Evolutionary conservation across 2,888 invertebrate species (phyloP).

Genomic region (Xestia c-nigrum): DNA sequence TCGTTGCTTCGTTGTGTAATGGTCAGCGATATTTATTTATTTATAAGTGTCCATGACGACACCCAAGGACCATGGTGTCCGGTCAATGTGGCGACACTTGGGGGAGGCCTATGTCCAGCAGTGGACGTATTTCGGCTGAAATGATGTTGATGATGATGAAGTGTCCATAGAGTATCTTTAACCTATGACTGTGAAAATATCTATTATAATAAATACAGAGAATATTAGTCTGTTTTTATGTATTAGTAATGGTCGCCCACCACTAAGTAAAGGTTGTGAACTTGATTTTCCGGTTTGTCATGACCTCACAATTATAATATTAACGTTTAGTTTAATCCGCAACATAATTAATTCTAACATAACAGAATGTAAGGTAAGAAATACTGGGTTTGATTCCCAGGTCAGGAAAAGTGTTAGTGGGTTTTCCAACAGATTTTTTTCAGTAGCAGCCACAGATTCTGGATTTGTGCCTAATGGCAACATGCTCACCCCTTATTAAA

Average conservation of each 20-base stretch:
- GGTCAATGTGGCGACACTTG: too few species aligned
- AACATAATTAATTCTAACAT: not conserved
- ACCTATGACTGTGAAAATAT: conserved; percentile 27
- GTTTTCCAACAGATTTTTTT: not conserved
- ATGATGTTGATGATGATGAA: too few species aligned
- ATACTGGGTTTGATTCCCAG: not conserved
- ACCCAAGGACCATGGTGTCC: too few species aligned
- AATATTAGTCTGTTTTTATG: conserved; percentile 44
- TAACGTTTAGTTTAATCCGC: conserved; percentile 28
- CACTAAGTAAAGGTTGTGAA: conserved; percentile 30
- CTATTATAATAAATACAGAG: conserved; percentile 36
- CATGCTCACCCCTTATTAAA: not conserved
- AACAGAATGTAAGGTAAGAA: not conserved
- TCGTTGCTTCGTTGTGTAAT: too few species aligned
- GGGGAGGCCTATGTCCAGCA: too few species aligned
- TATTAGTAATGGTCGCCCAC: conserved; percentile 50
- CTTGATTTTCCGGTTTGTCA: conserved; percentile 46
- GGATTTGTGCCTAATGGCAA: not conserved
- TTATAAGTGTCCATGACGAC: too few species aligned
- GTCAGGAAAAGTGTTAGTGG: not conserved
- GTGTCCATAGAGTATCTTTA: conserved; percentile 14
- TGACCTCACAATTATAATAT: conserved; percentile 31
- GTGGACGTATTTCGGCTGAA: too few species aligned
- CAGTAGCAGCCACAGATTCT: too few species aligned
- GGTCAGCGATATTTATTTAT: not conserved